Base-by-base conservation (phyloP, 92 coral and sea anemone species). In the Epizoanthus rinbou region DNA sequence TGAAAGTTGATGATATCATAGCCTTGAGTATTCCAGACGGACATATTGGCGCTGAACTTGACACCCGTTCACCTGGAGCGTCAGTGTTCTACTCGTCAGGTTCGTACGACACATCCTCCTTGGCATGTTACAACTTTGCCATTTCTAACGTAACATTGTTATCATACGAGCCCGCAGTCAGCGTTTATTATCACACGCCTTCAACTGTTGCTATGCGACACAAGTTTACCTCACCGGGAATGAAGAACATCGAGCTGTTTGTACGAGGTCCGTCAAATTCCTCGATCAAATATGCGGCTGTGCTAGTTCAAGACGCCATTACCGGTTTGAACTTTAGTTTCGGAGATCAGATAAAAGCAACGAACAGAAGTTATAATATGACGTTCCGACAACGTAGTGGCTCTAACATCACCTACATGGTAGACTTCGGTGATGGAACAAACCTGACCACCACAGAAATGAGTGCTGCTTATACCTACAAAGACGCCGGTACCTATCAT, bases 391-490 rank as follows among this genome's bases (percentile, higher is more conserved):
- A 33, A 33, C 17, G 16, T 67, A 41, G 47, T 17, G 73, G 73
- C 39, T 67, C 73, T 8, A 67, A 33, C 21, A 33, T 67, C 4
- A 67, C 47, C 8, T 67, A 67, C 19, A 67, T 21, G n/a, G 47
- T 67, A 28, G 73, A 67, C 22, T 67, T 67, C 73, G 73, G 73
- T 67, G 73, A 67, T 67, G 73, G 73, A 0, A 33, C 43, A 13
- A 67, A 67, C 19, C 7, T 67, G 50, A 67, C 9, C 47, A 67
- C 73, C 47, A 67, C 73, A 31, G 47, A 67, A 13, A 37, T 8
- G 18, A 8, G 15, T 17, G n/a, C 8, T 67, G 35, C 50, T 67
- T 3, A 67, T 33, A 67, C n/a, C 47, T 67, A 67, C 73, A 67
- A 67, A 3, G 5, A n/a, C 18, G 14, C 73, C 19, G 73, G 73